phyloP scores from a whole-genome alignment of 1,140 invertebrate species.

The Brevipalpus yothersi region DNA sequence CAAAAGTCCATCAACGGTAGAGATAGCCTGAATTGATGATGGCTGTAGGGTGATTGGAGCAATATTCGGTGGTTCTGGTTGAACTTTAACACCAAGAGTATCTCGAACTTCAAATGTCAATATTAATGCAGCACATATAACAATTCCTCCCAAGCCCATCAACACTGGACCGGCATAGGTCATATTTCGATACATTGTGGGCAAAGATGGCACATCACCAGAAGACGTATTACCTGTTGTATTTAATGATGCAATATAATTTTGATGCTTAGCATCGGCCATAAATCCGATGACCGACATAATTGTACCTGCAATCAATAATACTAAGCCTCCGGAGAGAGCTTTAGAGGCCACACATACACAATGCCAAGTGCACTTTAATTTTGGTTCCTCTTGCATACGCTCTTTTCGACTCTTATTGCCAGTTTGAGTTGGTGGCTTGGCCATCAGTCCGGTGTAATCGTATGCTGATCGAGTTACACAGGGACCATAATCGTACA shows the following conservation, averaged over 20 bases:
- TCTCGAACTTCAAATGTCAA: constrained; percentile 56
- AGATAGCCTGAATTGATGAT: neutral
- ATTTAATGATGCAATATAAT: neutral
- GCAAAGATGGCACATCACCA: neutral
- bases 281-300: constrained; percentile 61
- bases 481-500: neutral
- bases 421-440: neutral
- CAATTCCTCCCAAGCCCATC: constrained; percentile 76
- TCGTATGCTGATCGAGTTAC: neutral
- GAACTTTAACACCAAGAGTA: constrained; percentile 8
- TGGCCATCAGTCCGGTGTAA: neutral
- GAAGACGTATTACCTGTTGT: neutral
- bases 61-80: constrained; percentile 1
- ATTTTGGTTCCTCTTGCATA: constrained; percentile 1
- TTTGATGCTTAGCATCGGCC: constrained; percentile 30
- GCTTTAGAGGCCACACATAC: constrained; percentile 72
- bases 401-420: neutral
- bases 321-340: constrained; percentile 47
- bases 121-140: constrained; percentile 62
- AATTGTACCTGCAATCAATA: constrained; percentile 56
- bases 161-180: constrained; percentile 74
- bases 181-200: constrained; percentile 49
- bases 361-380: constrained; percentile 23
- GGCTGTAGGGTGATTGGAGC: neutral
- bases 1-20: neutral